Evolutionary conservation across 1,140 invertebrate species (phyloP).

Genomic region (Trachelipus rathkii): DNA sequence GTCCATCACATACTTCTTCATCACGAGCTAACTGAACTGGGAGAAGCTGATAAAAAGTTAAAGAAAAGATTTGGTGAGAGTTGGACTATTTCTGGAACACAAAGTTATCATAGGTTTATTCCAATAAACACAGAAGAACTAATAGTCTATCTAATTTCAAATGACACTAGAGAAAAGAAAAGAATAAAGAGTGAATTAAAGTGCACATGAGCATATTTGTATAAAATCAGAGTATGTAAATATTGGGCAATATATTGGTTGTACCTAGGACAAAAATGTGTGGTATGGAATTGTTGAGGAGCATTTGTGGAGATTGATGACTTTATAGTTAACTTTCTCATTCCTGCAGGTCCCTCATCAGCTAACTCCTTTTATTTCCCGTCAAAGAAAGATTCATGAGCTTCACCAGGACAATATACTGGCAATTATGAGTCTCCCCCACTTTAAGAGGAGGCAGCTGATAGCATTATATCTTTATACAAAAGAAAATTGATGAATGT

Average conservation of each 20-base stretch:
- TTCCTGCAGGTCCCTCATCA: not conserved
- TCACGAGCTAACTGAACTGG: not conserved
- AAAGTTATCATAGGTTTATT: not conserved
- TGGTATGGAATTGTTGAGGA: not conserved
- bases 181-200: not conserved
- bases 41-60: not conserved
- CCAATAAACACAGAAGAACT: not conserved
- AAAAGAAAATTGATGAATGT: not conserved
- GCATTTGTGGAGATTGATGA: not conserved
- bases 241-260: not conserved
- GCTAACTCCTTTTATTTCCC: not conserved
- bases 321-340: not conserved
- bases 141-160: not conserved
- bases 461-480: not conserved
- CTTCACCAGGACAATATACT: not conserved
- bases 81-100: not conserved
- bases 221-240: not conserved
- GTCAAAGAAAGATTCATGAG: not conserved
- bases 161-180: not conserved
- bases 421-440: not conserved
- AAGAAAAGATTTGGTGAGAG: conserved; percentile 1
- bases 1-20: not conserved
- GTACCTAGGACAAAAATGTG: not conserved
- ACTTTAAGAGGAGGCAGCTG: not conserved
- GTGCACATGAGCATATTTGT: not conserved